These are phyloP conservation scores for Dipodomys spectabilis DNA, from an alignment of 2,113 vertebrate species.

Conservation along the genomic window DNA sequence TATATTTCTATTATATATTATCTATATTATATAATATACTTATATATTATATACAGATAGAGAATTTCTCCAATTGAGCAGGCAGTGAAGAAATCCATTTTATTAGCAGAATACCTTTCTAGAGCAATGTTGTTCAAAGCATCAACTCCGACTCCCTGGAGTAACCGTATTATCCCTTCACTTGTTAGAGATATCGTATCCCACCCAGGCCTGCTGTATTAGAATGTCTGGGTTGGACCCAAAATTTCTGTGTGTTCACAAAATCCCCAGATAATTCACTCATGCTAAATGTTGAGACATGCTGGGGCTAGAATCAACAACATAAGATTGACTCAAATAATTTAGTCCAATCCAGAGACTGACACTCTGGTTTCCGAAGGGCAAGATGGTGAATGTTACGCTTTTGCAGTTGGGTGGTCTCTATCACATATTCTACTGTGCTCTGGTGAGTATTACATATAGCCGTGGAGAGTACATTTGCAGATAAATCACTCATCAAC, in stretches of 20 bases:
- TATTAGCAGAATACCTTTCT: background rate
- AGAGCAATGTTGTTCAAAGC: background rate
- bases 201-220: rapidly evolving
- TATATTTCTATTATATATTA: no score
- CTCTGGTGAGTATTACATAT: no score
- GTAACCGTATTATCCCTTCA: background rate
- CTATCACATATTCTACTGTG: background rate
- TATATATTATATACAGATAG: background rate
- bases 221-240: background rate
- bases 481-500: background rate
- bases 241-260: background rate
- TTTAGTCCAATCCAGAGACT: background rate
- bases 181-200: background rate
- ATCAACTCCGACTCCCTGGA: background rate
- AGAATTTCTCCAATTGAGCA: background rate
- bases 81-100: background rate
- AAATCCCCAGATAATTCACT: no score
- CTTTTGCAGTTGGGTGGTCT: background rate
- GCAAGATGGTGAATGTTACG: background rate
- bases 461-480: background rate
- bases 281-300: background rate
- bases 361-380: background rate
- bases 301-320: background rate
- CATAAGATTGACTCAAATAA: background rate
- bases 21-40: no score